A percentile compares a stretch with the other conserved stretches of the same genome.
Evolutionary conservation across 2,113 vertebrate species (phyloP).

Genomic region (Ceyx margarethae): DNA sequence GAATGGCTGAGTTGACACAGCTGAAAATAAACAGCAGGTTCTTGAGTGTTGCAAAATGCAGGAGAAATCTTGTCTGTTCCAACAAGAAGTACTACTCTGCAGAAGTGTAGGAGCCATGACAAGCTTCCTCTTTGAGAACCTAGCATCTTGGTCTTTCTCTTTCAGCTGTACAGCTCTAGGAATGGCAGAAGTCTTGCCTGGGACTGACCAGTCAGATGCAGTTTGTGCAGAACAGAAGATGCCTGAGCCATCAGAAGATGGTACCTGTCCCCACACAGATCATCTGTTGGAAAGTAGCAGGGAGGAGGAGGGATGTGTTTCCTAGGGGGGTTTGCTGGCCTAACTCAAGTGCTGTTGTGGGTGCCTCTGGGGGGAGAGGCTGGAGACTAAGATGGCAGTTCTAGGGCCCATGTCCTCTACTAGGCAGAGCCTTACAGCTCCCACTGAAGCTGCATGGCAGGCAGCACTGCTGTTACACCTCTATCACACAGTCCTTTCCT

Average conservation of each 20-base stretch:
- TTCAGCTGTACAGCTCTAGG: conserved; percentile 75
- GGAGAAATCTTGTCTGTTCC: not conserved
- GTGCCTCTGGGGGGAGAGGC: not conserved
- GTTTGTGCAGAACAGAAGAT: conserved; percentile 54
- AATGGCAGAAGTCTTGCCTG: conserved; percentile 36
- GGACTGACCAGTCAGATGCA: conserved; percentile 70
- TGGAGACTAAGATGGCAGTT: not conserved
- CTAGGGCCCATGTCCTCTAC: not conserved
- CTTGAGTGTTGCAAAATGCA: not conserved
- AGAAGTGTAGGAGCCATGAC: not conserved
- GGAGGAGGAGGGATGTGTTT: not conserved
- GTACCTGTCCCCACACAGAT: conserved; percentile 11
- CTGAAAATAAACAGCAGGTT: not conserved
- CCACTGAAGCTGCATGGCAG: not conserved
- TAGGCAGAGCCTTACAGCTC: not conserved
- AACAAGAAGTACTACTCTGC: not conserved
- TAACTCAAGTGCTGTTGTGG: not conserved
- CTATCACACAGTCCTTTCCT: not conserved
- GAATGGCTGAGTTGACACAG: not conserved
- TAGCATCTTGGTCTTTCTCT: not conserved
- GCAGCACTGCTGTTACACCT: not conserved
- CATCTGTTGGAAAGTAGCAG: not conserved
- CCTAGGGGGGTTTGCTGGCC: not conserved
- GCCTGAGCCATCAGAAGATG: conserved; percentile 15
- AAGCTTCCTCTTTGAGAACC: not conserved